A percentile compares a stretch with the other conserved stretches of the same genome.
Evolutionary conservation across 2,113 vertebrate species (phyloP).

Genomic region (Phylloscopus trochilus): DNA sequence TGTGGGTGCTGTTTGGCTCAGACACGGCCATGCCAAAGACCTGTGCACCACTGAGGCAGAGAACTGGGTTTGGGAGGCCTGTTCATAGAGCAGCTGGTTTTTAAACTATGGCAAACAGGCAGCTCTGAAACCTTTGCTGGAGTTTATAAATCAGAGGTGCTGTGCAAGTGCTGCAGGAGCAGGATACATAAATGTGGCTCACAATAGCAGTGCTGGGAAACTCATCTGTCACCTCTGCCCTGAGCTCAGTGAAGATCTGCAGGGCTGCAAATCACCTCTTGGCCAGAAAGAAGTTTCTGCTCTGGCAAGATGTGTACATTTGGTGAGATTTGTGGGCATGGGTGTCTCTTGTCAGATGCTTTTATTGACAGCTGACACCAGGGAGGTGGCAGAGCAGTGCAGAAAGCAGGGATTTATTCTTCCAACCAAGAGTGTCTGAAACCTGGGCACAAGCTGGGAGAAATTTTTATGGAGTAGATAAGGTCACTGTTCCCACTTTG

Average conservation of each 20-base stretch:
- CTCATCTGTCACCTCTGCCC: not conserved
- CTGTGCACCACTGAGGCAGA: not conserved
- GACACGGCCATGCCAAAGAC: accelerated
- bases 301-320: not conserved
- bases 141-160: not conserved
- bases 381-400: not conserved
- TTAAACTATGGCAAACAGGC: not conserved
- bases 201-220: not conserved
- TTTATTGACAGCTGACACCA: not conserved
- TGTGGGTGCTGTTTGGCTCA: not conserved
- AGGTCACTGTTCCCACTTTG: not conserved
- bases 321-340: not conserved
- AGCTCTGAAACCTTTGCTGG: not conserved
- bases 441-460: not conserved
- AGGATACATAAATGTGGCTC: not conserved
- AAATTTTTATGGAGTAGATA: not conserved
- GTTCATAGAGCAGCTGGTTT: not conserved
- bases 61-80: not conserved
- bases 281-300: not conserved
- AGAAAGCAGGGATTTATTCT: not conserved
- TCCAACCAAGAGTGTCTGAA: not conserved
- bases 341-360: not conserved
- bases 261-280: not conserved
- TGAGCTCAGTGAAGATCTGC: not conserved
- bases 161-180: not conserved